Evolutionary conservation across 2,888 invertebrate species (phyloP).

Genomic region (Gibbula magus): DNA sequence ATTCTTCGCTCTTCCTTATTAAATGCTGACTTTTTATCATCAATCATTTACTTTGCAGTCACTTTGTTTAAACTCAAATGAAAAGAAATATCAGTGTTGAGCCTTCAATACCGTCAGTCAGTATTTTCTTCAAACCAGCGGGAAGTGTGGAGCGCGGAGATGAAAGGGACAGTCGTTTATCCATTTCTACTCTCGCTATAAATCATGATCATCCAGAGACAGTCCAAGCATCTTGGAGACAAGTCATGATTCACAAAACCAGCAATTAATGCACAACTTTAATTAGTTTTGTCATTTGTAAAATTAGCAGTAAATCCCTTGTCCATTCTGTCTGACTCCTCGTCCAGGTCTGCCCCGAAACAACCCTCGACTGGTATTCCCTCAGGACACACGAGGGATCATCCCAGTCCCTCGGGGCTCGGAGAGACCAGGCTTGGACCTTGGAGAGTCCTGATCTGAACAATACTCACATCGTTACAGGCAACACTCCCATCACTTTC

Average conservation of each 20-base stretch:
- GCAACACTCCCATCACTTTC: neutral
- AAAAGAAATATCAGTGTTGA: too few species aligned
- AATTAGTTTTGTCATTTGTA: conserved; percentile 15
- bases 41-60: too few species aligned
- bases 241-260: neutral
- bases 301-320: neutral
- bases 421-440: neutral
- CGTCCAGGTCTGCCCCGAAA: neutral
- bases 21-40: too few species aligned
- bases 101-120: too few species aligned
- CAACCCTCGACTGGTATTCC: neutral
- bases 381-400: neutral
- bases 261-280: conserved; percentile 3
- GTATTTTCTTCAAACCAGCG: too few species aligned
- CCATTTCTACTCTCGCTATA: too few species aligned
- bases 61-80: too few species aligned
- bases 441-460: neutral
- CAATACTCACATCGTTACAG: neutral
- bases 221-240: too few species aligned
- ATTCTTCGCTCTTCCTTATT: too few species aligned
- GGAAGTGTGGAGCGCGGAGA: too few species aligned
- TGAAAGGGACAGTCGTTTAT: too few species aligned
- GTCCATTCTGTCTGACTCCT: neutral
- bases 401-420: neutral
- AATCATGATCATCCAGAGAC: too few species aligned